Evolutionary conservation across 2,113 vertebrate species (phyloP), one percentile per base, ranked within the genome.

Genomic region (Tragulus kanchil): DNA sequence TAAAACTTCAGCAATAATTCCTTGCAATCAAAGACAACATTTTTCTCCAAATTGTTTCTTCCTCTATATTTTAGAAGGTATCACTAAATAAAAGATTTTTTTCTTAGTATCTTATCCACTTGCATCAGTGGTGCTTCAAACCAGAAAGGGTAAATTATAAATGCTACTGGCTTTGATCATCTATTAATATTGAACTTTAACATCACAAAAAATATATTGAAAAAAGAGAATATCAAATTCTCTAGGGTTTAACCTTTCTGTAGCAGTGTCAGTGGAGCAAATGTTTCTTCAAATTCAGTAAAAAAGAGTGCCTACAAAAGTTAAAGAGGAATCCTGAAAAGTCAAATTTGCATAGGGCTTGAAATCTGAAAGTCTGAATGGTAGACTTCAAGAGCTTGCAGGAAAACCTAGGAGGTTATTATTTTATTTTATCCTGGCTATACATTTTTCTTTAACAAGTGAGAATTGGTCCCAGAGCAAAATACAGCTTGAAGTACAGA

Each of bases 311-410:
- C 62, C 91, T 59, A 64, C 10, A 71, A 93, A 81, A 48, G 16
- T 64, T 48, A 81, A 89, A 65, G 64, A 95, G 75, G 90, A 89
- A 89, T 77, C 56, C n/a, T 84, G 8, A 65, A 67, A 93, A 89
- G 73, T 95, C 69, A 92, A 85, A 96, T 96, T 90, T 94, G 26
- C 67, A 31, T 78, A 64, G 65, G 45, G 91, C 36, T 93, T 90
- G 71, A 97, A 96, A 95, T 92, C 93, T 83, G 64, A 93, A 97
- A 89, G 48, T 89, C 50, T 4, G 48, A 95, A 69, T 71, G 26
- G 14, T 36, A 71, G 54, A 88, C 91, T 82, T 87, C 31, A 85
- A 97, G 92, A 90, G 7, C 42, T 77, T 82, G 31, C 54, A 90
- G 21, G 36, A 82, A 78, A 97, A 90, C 62, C 4, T 42, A 11